Evolutionary conservation across 2,888 invertebrate species (phyloP), one percentile per base, ranked within the genome.

Genomic region (Eristalis arbustorum): DNA sequence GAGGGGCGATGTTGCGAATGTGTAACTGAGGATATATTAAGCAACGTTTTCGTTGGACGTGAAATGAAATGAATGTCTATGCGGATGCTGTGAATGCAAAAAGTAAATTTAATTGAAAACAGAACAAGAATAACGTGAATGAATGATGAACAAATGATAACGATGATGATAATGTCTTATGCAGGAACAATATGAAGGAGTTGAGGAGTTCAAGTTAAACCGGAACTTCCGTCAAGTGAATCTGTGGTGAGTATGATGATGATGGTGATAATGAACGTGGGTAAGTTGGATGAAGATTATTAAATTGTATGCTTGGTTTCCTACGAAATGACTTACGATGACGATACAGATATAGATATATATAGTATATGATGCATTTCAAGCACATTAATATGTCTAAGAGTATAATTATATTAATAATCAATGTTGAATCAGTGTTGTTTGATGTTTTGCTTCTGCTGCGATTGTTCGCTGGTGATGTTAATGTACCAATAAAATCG

Each of bases 271-370:
- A 80, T 75, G 82, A 85, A 10, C 59, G 57, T 78, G 77, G 78
- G 71, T 67, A 61, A 49, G 68, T 73, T 59, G 61, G 82, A 76
- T 74, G 68, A 74, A 88, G 84, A 88, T 85, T 85, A 82, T 78
- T 80, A 67, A 88, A 84, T 64, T 73, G 42, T 84, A 78, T 73
- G 59, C 37, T 69, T 67, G 88, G 74, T 93, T 93, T 93, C 92
- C 93, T 93, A 89, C 93, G 93, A 90, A 93, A 92, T 68, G 93
- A 91, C 89, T 93, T 93, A 88, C 93, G 93, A 90, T 93, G 93
- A 88, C 92, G 92, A 90, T 91, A 91, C 89, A 92, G 90, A 90
- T 90, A 91, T 82, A 92, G 90, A 91, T 91, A 92, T 89, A 91
- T 91, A 89, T 90, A 92, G 89, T 91, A 91, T 88, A 91, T 89